Evolutionary conservation across 2,113 vertebrate genomes (phyloP), one percentile per base, ranked within the genome.

Genomic region (Sarotherodon lohbergeri): DNA sequence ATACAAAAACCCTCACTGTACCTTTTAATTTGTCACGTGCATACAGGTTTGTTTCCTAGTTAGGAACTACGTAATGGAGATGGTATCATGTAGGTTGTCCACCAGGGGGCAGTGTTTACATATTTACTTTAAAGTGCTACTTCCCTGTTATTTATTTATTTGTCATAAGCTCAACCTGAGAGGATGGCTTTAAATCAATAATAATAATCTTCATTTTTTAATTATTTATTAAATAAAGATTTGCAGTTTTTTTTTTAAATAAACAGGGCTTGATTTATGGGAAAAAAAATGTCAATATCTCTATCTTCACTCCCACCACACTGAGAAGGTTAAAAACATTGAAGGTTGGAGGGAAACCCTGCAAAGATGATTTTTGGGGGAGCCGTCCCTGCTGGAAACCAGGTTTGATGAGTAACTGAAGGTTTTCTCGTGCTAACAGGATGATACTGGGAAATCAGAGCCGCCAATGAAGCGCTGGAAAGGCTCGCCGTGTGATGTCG

Each of bases 381-480:
- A 50, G 6, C 16, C 1, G 4, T n/a, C 16, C 71, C 43, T 32
- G 43, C 1, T 76, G 24, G 16, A 50, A 32, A 24, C 9, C 3
- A 19, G 43, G 16, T 78, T 32, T 24, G 19, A 85, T 48, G 22
- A 82, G 71, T 61, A 29, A 54, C 5, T 16, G 11, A 36, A 55
- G 13, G 2, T 34, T 78, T 82, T 84, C 73, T 59, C 55, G n/a
- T 85, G 39, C 79, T 86, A 80, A 61, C 91, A 95, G 94, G 89
- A 80, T n/a, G 46, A 57, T 41, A 9, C 5, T 3, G 3, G 4
- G n/a, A 80, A 57, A 24, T 97, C 97, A 95, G 96, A 97, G 92
- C 97, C 96, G 1, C 87, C 92, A 79, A 86, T 17, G 34, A 97
- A 97, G 79, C 95, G 95, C 50, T 83, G 88, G 89, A 96, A 95